Conservation (phyloP, 2,113 vertebrate genomes). For the Malurus cyaneus region DNA sequence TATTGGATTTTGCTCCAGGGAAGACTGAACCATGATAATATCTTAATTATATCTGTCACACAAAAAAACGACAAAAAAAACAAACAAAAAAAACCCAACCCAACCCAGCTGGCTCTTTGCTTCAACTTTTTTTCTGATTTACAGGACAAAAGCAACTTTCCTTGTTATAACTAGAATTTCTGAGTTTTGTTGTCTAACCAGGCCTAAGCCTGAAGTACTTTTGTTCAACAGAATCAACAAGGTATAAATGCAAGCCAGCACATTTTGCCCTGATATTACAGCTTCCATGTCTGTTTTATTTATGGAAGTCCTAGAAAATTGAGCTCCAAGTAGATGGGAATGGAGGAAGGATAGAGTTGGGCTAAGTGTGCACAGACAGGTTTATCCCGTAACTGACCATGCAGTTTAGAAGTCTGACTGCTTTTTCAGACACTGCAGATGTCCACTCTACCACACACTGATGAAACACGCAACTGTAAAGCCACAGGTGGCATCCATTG, state of each 20-base stretch:
- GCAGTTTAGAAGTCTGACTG: not conserved
- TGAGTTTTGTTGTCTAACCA: not conserved
- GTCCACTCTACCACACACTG: not conserved
- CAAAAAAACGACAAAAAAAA: not conserved
- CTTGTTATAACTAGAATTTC: not conserved
- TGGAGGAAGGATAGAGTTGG: not conserved
- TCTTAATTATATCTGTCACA: not conserved
- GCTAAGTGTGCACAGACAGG: not conserved
- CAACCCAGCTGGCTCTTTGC: not conserved
- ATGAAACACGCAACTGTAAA: not conserved
- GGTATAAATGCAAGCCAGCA: not conserved
- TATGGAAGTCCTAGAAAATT: not conserved
- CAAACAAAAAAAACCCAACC: not conserved
- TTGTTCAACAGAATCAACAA: not conserved
- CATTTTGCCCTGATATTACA: not conserved
- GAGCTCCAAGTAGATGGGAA: not conserved
- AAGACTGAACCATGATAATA: not conserved
- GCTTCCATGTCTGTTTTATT: not conserved
- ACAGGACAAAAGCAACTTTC: not conserved
- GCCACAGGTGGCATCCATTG: not conserved
- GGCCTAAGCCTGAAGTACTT: not conserved
- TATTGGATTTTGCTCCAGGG: not conserved
- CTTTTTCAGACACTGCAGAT: not conserved
- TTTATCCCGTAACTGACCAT: not conserved
- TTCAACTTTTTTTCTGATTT: not conserved